Evolutionary conservation across 2,888 invertebrate genomes (phyloP).

Genomic region (Parascotia fuliginaria): DNA sequence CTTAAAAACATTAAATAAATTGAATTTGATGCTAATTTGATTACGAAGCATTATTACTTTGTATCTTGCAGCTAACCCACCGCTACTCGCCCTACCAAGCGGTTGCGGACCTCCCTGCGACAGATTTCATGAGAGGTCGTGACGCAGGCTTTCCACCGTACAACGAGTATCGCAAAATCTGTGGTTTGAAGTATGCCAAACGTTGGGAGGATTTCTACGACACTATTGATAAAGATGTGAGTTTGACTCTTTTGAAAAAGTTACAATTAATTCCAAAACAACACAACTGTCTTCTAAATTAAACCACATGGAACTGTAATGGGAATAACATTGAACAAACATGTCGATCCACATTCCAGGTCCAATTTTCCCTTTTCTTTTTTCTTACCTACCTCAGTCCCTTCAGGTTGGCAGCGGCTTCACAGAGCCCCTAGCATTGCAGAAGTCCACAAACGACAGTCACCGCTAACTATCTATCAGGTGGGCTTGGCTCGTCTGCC

Average conservation of each 20-base stretch:
- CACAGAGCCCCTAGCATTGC: too few species aligned
- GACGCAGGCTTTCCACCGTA: conserved; percentile 95
- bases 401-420: too few species aligned
- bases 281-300: not conserved
- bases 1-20: too few species aligned
- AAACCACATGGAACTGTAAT: not conserved
- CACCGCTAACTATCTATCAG: too few species aligned
- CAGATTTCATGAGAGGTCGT: conserved; percentile 80
- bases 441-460: too few species aligned
- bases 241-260: conserved; percentile 4
- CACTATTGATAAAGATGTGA: conserved; percentile 81
- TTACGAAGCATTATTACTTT: too few species aligned
- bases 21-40: not conserved
- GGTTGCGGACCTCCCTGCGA: conserved; percentile 48
- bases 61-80: conserved; percentile 47
- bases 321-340: too few species aligned
- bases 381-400: too few species aligned
- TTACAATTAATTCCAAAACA: too few species aligned
- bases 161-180: conserved; percentile 93
- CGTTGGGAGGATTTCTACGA: conserved; percentile 90
- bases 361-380: too few species aligned
- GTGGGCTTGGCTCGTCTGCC: too few species aligned
- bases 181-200: conserved; percentile 90
- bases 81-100: conserved; percentile 40
- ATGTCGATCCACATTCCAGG: too few species aligned